Evolutionary conservation across 2,113 vertebrate genomes (phyloP).

Genomic region (Mus pahari): DNA sequence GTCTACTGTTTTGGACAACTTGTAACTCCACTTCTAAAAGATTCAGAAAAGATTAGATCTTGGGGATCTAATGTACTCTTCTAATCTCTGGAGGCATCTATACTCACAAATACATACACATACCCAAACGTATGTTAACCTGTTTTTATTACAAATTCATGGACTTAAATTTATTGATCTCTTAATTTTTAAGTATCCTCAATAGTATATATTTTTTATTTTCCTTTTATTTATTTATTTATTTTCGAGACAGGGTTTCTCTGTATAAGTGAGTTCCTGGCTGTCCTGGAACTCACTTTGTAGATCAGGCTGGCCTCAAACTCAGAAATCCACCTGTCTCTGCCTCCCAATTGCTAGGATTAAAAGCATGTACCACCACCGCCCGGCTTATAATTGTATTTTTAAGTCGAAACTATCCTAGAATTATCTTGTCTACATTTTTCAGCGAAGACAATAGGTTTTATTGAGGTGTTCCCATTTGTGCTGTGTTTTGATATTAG

Average conservation of each 20-base stretch:
- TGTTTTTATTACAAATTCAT: neutral
- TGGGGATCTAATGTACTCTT: neutral
- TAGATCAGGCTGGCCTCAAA: too few species aligned
- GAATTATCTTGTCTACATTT: slow-evolving; percentile 27
- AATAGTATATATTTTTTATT: too few species aligned
- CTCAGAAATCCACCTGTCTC: too few species aligned
- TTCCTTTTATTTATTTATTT: too few species aligned
- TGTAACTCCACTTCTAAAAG: too few species aligned
- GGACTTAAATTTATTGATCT: neutral
- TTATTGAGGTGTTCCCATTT: neutral
- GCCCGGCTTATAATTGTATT: neutral
- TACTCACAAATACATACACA: neutral
- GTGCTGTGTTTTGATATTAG: neutral
- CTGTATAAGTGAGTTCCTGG: too few species aligned
- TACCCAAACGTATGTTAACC: neutral
- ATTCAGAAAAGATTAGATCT: neutral
- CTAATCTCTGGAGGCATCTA: neutral
- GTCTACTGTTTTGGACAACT: neutral
- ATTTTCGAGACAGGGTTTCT: too few species aligned
- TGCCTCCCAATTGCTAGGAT: too few species aligned
- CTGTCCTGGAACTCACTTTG: too few species aligned
- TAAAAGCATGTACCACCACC: too few species aligned
- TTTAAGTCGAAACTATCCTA: neutral
- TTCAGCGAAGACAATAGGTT: neutral
- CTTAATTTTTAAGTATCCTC: neutral